These are phyloP conservation scores for Mesochorus sp. DNA, from an alignment of 2,888 invertebrate genomes.

Conservation along the genomic window DNA sequence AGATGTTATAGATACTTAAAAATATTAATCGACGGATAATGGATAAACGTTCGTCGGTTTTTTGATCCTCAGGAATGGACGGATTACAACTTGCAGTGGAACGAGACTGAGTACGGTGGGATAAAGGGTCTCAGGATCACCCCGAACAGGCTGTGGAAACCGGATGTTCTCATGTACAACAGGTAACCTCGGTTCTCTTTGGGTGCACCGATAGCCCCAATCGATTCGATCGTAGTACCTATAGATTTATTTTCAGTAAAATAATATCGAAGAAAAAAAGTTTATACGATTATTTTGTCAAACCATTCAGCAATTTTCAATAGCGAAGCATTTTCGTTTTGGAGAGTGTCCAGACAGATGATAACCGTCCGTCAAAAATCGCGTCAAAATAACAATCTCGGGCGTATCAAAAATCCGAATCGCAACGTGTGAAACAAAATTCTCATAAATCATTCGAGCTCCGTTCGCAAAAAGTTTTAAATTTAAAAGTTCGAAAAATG, in stretches of 20 bases:
- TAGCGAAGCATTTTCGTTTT: constrained; percentile 48
- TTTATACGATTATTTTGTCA: constrained; percentile 4
- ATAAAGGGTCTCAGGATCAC: constrained; percentile 97
- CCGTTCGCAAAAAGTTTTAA: no score
- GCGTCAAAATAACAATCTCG: not conserved
- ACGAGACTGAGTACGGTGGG: constrained; percentile 96
- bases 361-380: constrained; percentile 6
- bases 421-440: no score
- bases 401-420: no score
- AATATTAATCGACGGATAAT: not conserved
- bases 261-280: constrained; percentile 15
- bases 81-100: constrained; percentile 98
- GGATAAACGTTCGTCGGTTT: constrained; percentile 42
- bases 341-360: constrained; percentile 16
- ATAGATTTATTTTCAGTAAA: constrained; percentile 35
- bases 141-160: constrained; percentile 98
- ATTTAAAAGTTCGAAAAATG: no score
- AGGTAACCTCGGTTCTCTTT: constrained; percentile 86
- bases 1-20: no score
- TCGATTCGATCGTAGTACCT: constrained; percentile 42
- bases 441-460: no score
- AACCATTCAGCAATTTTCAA: constrained; percentile 10
- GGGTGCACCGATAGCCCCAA: constrained; percentile 40
- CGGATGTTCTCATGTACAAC: constrained; percentile 99
- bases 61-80: constrained; percentile 93